phyloP scores from a whole-genome alignment of 2,888 invertebrate genomes.

The Zaprionus obscuricornis region DNA sequence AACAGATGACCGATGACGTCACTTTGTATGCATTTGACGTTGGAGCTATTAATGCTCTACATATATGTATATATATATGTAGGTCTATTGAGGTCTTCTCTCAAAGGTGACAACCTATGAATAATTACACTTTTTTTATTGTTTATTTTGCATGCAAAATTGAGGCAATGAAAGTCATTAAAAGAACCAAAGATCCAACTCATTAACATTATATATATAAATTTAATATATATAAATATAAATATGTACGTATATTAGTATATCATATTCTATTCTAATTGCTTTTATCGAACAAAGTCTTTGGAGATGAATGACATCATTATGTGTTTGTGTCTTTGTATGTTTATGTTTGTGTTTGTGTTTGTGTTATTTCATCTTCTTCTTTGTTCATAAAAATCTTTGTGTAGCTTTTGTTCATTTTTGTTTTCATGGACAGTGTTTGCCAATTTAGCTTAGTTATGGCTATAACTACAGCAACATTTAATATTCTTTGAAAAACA shows the following conservation, averaged over 20 bases:
- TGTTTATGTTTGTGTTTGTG: constrained; percentile 20
- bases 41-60: background rate
- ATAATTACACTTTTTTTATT: constrained; percentile 39
- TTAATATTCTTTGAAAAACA: no score
- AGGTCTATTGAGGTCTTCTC: background rate
- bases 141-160: constrained; percentile 52
- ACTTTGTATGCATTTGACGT: background rate
- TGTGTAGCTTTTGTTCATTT: constrained; percentile 3
- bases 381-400: constrained; percentile 37
- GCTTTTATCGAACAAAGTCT: constrained; percentile 38
- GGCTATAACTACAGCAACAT: no score
- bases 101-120: background rate
- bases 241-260: constrained; percentile 1
- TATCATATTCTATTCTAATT: constrained; percentile 24
- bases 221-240: background rate
- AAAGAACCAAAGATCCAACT: constrained; percentile 10
- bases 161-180: constrained; percentile 40
- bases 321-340: constrained; percentile 44
- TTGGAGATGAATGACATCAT: constrained; percentile 75
- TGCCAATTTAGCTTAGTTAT: no score
- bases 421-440: no score
- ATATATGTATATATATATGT: background rate
- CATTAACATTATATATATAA: background rate
- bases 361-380: constrained; percentile 39
- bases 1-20: constrained; percentile 42